Base-by-base conservation (phyloP, 2,888 invertebrate species). In the Lomographa bimaculata region DNA sequence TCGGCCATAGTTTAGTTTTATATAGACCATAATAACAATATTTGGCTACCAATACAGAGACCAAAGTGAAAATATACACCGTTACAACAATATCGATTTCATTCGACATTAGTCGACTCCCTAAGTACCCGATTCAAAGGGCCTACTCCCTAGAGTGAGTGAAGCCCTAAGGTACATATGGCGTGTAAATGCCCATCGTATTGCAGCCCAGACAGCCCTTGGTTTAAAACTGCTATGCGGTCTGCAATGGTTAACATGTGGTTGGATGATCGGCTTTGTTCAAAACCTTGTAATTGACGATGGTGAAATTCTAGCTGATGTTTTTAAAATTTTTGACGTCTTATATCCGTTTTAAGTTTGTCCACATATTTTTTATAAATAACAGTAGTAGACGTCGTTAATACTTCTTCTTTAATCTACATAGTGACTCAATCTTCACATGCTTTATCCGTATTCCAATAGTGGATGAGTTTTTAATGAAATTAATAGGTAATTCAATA, bases 161-260 rank as follows among this genome's bases (percentile, higher is more conserved):
- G 44, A 71, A 71, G 72, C 83, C 73, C 79, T 63, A 70, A 70
- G 61, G 78, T 84, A 76, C 89, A 89, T 90, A 90, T 89, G 89
- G 87, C 87, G 79, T 75, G 60, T 87, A 89, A 90, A 89, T 80
- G 82, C 67, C 65, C 70, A 72, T 85, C 82, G 83, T 79, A 86
- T 86, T 76, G 76, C 75, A 57, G 57, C 63, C 58, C 55, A 60
- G 42, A 40, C 35, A 43, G 57, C 64, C 50, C 61, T 54, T 57
- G 55, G 43, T 54, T 59, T 50, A 51, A 64, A 64, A 58, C 60
- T 63, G 54, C 60, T 18, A 62, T 67, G 66, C 50, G 65, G 66
- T 65, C 57, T 55, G 43, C 46, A 55, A 57, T 48, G 41, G 45
- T 53, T 36, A 44, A 55, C 57, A 54, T 57, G 49, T 54, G 53